Evolutionary conservation across 2,797 vertebrate genomes (phyloP).

Genomic region (Sebastes diploproa): DNA sequence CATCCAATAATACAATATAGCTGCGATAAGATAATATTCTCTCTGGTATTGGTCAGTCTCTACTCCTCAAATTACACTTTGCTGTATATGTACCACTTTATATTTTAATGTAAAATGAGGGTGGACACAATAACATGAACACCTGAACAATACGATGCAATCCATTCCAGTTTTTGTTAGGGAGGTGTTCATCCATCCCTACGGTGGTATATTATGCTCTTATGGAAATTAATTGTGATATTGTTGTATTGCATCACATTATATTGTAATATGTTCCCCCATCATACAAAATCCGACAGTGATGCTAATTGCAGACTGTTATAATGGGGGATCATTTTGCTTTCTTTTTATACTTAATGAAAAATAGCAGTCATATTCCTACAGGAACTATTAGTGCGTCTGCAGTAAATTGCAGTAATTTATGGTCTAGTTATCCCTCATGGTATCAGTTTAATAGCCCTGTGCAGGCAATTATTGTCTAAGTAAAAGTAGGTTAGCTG

Average conservation of each 20-base stretch:
- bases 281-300: background rate
- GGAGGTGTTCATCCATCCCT: background rate
- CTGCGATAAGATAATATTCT: background rate
- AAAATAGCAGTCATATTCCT: constrained; percentile 53
- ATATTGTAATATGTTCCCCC: background rate
- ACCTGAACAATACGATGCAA: background rate
- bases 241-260: background rate
- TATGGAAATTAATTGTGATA: background rate
- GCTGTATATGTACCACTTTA: background rate
- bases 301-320: background rate
- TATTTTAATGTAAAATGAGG: background rate
- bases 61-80: background rate
- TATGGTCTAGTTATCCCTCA: constrained; percentile 47
- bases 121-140: constrained; percentile 5
- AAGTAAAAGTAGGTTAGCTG: constrained; percentile 54
- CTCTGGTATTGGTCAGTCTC: background rate
- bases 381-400: constrained; percentile 54
- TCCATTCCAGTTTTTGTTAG: background rate
- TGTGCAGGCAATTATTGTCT: constrained; percentile 45
- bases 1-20: background rate
- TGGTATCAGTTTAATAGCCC: constrained; percentile 43
- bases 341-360: constrained; percentile 30
- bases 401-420: constrained; percentile 59
- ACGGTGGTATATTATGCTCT: background rate
- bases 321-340: background rate